Evolutionary conservation across 2,888 invertebrate species (phyloP).

Genomic region (Odontomyia ornata): DNA sequence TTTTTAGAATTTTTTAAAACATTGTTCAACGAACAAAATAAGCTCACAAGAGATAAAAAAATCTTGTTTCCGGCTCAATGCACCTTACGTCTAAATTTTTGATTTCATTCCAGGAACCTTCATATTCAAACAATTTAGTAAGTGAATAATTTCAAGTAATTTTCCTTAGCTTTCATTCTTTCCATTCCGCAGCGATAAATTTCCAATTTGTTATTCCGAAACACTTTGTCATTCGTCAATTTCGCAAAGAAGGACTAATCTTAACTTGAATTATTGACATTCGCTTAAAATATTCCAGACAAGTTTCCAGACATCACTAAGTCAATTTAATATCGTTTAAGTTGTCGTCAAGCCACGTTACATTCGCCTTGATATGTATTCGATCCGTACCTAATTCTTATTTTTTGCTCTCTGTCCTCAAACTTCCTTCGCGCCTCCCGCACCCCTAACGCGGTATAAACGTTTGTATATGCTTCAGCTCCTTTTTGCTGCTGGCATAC

Average conservation of each 20-base stretch:
- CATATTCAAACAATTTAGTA: too few relatives aligned
- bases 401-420: neutral
- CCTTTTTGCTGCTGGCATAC: too few relatives aligned
- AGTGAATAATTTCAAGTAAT: too few relatives aligned
- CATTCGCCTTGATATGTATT: conserved; percentile 23
- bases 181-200: neutral
- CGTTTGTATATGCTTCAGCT: neutral
- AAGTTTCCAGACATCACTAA: conserved; percentile 47
- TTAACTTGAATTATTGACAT: conserved; percentile 48
- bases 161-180: neutral
- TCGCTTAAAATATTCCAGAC: conserved; percentile 47
- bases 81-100: too few relatives aligned
- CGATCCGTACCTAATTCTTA: neutral
- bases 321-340: conserved; percentile 49
- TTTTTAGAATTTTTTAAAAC: too few relatives aligned
- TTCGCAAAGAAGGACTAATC: conserved; percentile 30
- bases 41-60: too few relatives aligned
- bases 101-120: too few relatives aligned
- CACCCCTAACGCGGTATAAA: neutral
- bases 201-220: neutral
- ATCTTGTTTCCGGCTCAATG: too few relatives aligned
- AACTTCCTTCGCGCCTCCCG: neutral
- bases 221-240: neutral
- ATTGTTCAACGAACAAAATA: too few relatives aligned
- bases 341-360: conserved; percentile 25